Percentiles rank a stretch among this genome's conserved stretches.
Evolutionary conservation across 2,797 vertebrate genomes (phyloP).

Genomic region (Pangasius djambal): DNA sequence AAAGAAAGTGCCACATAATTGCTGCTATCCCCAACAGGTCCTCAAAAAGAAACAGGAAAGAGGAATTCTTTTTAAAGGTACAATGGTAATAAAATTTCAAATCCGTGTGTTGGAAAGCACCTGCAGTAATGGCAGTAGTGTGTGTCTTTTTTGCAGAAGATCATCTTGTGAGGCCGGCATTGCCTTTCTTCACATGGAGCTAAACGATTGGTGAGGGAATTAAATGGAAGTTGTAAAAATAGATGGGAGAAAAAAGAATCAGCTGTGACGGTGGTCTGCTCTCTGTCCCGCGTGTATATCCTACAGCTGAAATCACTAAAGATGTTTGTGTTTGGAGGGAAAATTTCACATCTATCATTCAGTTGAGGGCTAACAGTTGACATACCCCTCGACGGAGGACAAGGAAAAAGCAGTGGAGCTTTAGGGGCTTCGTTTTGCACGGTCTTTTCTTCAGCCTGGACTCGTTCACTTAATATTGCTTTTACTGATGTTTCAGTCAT

Average conservation of each 20-base stretch:
- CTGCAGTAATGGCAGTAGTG: slow-evolving; percentile 50
- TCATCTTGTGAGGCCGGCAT: slow-evolving; percentile 64
- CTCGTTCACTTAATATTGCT: slow-evolving; percentile 36
- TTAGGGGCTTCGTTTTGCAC: slow-evolving; percentile 38
- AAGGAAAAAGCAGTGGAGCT: slow-evolving; percentile 31
- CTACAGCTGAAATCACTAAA: slow-evolving; percentile 70
- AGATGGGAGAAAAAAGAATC: slow-evolving; percentile 61
- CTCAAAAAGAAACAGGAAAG: neutral
- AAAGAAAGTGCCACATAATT: neutral
- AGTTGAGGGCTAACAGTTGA: slow-evolving; percentile 51
- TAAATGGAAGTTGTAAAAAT: slow-evolving; percentile 67
- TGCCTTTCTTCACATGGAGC: slow-evolving; percentile 60
- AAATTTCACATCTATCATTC: slow-evolving; percentile 66
- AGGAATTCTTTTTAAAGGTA: neutral
- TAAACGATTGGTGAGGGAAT: slow-evolving; percentile 57
- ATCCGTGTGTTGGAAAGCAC: slow-evolving; percentile 42
- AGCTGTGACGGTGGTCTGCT: slow-evolving; percentile 60
- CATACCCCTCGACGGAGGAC: slow-evolving; percentile 42
- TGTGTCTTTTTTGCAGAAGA: slow-evolving; percentile 29
- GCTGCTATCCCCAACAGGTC: neutral
- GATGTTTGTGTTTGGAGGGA: slow-evolving; percentile 67
- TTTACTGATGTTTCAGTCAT: slow-evolving; percentile 39
- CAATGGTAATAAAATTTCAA: slow-evolving; percentile 7
- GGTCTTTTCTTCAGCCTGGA: slow-evolving; percentile 20
- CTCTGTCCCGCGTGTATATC: slow-evolving; percentile 56